Base-by-base conservation (phyloP, 2,888 invertebrate species). In the Pseudococcus jackbeardsleyi region DNA sequence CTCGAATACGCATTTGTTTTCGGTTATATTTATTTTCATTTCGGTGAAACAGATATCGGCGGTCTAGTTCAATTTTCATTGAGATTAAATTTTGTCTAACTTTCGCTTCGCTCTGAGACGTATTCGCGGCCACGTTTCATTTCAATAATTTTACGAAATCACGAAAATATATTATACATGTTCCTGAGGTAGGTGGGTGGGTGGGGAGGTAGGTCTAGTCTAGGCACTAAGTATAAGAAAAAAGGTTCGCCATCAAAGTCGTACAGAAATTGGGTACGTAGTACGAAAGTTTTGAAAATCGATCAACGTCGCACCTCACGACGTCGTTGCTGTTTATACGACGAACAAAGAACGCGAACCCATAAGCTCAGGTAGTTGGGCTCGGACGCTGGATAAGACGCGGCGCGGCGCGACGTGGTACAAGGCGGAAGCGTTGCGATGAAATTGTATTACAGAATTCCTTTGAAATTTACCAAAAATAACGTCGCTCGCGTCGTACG, bases 381-480 rank as follows among this genome's bases (percentile, higher is more conserved):
- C 15, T 50, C 12, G 48, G 15, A 12, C 15, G 4, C 48, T 0
- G 15, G 26, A 33, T 33, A 33, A 33, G 26, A 33, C 1, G 26
- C 1, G 26, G 26, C 3, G 26, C 26, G 26, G 15, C 4, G n/a
- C 0, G n/a, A 5, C 15, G 7, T 0, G 17, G n/a, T 59, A 59
- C 59, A 59, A 59, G 7, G n/a, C n/a, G 59, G 59, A 59, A 59
- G 59, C 15, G n/a, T 15, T 8, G 59, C 59, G n/a, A 59, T n/a
- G n/a, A 59, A 59, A 59, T 59, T 59, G 7, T 59, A 59, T 59
- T n/a, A 59, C 5, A 59, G 59, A 15, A 59, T 59, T 59, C 59
- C 59, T 59, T 59, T 59, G 59, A 59, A 59, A 59, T 59, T 59
- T n/a, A n/a, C 59, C n/a, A 59, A 59, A 59, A n/a, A 59, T 59